Conservation (phyloP, 2,888 invertebrate genomes). For the Portevinia maculata region DNA sequence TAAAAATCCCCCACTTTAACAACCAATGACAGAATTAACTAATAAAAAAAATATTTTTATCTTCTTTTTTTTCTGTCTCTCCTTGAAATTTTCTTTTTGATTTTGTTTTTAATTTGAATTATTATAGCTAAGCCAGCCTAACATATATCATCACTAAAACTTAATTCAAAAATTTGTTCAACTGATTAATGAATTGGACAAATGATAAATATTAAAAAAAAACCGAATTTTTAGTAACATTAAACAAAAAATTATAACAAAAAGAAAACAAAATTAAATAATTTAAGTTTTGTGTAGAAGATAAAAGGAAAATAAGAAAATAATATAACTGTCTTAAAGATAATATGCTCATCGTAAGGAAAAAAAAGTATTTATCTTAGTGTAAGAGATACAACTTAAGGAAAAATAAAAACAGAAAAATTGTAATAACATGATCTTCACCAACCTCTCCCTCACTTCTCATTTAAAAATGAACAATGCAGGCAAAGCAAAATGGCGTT, state of each 20-base stretch:
- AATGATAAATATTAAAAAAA: slow-evolving; percentile 54
- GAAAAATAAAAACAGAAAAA: slow-evolving; percentile 28
- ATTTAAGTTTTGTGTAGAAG: slow-evolving; percentile 70
- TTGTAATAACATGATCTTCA: slow-evolving; percentile 53
- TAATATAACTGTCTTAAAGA: slow-evolving; percentile 61
- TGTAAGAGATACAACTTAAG: slow-evolving; percentile 59
- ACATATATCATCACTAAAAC: slow-evolving; percentile 81
- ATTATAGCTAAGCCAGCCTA: slow-evolving; percentile 81
- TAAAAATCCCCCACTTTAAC: slow-evolving; percentile 55
- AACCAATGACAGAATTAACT: slow-evolving; percentile 51
- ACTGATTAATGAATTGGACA: slow-evolving; percentile 76
- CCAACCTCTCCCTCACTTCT: slow-evolving; percentile 57
- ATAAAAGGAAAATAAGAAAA: slow-evolving; percentile 66
- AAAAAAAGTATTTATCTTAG: slow-evolving; percentile 73
- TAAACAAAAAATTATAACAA: slow-evolving; percentile 52
- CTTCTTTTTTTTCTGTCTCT: slow-evolving; percentile 74
- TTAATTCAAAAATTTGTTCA: slow-evolving; percentile 77
- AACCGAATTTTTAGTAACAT: slow-evolving; percentile 73
- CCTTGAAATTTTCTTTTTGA: slow-evolving; percentile 69
- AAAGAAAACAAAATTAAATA: slow-evolving; percentile 42
- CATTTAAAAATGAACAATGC: slow-evolving; percentile 57
- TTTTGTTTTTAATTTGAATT: slow-evolving; percentile 63
- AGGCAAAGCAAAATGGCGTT: slow-evolving; percentile 73
- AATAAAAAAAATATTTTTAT: slow-evolving; percentile 63
- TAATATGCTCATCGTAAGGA: slow-evolving; percentile 63